Base-by-base conservation (phyloP, 1,140 invertebrate species). In the Brachionus angularis region DNA sequence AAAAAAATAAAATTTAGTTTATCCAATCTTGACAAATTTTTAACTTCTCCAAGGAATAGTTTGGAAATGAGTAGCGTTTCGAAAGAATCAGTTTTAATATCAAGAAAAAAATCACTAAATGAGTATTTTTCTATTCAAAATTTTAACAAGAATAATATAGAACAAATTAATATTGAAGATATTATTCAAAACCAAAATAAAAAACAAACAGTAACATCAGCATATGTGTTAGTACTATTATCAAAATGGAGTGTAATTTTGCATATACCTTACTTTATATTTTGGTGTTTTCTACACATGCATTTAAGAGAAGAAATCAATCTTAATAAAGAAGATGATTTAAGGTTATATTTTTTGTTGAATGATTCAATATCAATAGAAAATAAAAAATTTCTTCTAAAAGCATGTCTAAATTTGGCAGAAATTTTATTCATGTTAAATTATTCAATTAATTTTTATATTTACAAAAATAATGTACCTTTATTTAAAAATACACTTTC, bases 161-260 rank as follows among this genome's bases (percentile, higher is more conserved):
- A 3, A 2, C 10, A 42, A 42, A 42, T 14, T 8, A 3, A 42
- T 42, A 3, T 7, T 14, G 8, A 42, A 14, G 14, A 14, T n/a
- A 42, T 42, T 42, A 42, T 42, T 42, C 39, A 5, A 42, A 3
- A 8, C 3, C 10, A 14, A 42, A 42, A 5, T 7, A 14, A 58
- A 58, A 21, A 23, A 14, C 14, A 36, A 39, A 39, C 53, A 10
- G 53, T 58, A 8, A 39, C 5, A 58, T 21, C 33, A 29, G 34
- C 53, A 18, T 58, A 58, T 58, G 21, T 58, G 14, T 23, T 27
- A 23, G 53, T 58, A 4, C 21, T 58, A n/a, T 58, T 58, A 39
- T 58, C 53, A 0, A 58, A 58, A 25, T 58, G 53, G 53, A 39
- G 36, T 42, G 53, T 58, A 10, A 14, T 58, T 58, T 58, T 58